Evolutionary conservation across 2,888 invertebrate genomes (phyloP).

Genomic region (Phortica okadai): DNA sequence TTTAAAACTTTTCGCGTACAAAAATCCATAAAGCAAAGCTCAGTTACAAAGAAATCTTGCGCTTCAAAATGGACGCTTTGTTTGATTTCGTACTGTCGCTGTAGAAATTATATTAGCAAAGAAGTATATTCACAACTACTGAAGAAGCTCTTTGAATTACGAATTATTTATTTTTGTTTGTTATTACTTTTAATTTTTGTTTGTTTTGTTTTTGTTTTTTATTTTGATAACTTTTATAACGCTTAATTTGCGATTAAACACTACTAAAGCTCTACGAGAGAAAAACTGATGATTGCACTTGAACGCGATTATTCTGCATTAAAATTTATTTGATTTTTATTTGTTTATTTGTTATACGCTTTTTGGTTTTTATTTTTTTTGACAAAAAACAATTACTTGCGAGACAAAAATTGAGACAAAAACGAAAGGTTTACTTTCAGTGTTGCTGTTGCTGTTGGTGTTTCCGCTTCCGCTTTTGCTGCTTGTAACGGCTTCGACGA

Average conservation of each 20-base stretch:
- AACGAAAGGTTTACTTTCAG: no score
- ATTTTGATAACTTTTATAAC: slow-evolving; percentile 12
- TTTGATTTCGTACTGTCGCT: slow-evolving; percentile 35
- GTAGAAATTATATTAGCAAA: slow-evolving; percentile 36
- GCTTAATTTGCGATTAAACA: slow-evolving; percentile 48
- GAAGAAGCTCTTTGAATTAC: slow-evolving; percentile 71
- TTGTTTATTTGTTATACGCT: slow-evolving; percentile 26
- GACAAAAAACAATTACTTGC: slow-evolving; percentile 13
- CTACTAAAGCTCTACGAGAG: slow-evolving; percentile 72
- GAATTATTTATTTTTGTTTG: slow-evolving; percentile 41
- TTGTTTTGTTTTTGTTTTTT: slow-evolving; percentile 44
- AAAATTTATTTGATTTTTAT: slow-evolving; percentile 33
- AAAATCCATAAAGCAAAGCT: not conserved
- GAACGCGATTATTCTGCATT: slow-evolving; percentile 64
- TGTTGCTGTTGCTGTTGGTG: not conserved
- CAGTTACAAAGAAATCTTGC: slow-evolving; percentile 30
- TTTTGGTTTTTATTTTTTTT: slow-evolving; percentile 18
- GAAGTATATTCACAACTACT: slow-evolving; percentile 67
- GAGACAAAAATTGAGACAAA: no score
- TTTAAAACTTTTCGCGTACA: not conserved
- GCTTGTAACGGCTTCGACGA: slow-evolving; percentile 30
- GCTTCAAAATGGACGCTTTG: slow-evolving; percentile 19
- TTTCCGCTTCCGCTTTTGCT: slow-evolving; percentile 20
- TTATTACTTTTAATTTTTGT: slow-evolving; percentile 41
- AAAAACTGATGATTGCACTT: slow-evolving; percentile 65